phyloP scores from a whole-genome alignment of 2,888 invertebrate genomes.

The Tethea ocularis region DNA sequence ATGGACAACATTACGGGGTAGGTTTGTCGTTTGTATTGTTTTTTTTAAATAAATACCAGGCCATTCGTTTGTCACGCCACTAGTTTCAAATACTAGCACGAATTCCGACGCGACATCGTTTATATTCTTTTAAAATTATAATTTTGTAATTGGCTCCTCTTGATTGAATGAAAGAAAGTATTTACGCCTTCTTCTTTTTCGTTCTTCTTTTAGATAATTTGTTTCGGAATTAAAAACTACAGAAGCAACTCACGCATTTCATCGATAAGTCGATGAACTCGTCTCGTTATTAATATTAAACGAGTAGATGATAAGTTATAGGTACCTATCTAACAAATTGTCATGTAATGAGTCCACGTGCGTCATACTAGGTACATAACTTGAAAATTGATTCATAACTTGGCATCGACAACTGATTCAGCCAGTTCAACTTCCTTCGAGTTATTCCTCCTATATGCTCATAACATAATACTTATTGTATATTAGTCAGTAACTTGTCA shows the following conservation, averaged over 20 bases:
- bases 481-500: conserved; percentile 47
- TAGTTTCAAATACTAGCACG: conserved; percentile 57
- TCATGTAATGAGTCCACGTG: conserved; percentile 37
- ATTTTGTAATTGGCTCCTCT: neutral
- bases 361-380: conserved; percentile 32
- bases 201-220: neutral
- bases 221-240: neutral
- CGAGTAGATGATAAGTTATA: neutral
- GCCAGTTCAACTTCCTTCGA: conserved; percentile 56
- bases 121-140: conserved; percentile 1
- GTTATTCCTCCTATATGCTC: conserved; percentile 34
- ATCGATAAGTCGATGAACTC: neutral
- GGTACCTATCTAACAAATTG: conserved; percentile 26
- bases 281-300: neutral
- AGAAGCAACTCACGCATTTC: neutral
- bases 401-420: conserved; percentile 41
- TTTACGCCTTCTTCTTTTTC: neutral
- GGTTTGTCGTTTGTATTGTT: neutral
- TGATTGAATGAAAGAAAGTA: neutral
- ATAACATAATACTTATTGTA: conserved; percentile 53
- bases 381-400: conserved; percentile 23
- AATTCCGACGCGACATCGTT: conserved; percentile 54
- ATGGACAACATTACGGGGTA: conserved; percentile 1
- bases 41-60: conserved; percentile 44
- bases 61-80: conserved; percentile 54